Conservation (phyloP, 2,113 vertebrate species). For the Diadophis punctatus region DNA sequence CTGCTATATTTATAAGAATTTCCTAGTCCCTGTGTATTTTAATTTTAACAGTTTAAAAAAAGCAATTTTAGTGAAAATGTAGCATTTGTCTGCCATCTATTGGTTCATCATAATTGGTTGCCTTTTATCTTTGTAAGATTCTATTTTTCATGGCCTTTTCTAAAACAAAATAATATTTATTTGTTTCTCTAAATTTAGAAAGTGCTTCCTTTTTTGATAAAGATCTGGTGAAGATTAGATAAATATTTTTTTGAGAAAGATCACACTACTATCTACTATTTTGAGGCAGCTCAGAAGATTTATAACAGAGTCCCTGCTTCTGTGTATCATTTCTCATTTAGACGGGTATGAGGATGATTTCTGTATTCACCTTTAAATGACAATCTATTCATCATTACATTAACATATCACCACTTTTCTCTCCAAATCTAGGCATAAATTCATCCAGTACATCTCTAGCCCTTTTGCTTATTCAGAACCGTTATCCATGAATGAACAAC, state of each 20-base stretch:
- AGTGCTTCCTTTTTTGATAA: not conserved
- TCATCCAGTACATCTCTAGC: not conserved
- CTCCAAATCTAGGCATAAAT: not conserved
- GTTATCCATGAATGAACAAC: not conserved
- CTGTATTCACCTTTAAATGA: not conserved
- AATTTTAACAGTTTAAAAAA: not conserved
- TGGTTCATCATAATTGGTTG: constrained; percentile 1
- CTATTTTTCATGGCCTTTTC: not conserved
- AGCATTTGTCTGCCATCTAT: constrained; percentile 25
- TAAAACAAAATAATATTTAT: not conserved
- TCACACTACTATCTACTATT: not conserved
- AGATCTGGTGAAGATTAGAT: not conserved
- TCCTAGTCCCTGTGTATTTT: not conserved
- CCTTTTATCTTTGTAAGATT: not conserved
- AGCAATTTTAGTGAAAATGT: not conserved
- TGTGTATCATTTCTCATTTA: not conserved
- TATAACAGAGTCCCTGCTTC: not conserved
- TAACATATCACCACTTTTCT: not conserved
- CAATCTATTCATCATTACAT: not conserved
- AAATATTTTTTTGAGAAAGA: not conserved
- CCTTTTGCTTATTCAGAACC: not conserved
- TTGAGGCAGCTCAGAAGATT: not conserved
- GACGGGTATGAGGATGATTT: not conserved
- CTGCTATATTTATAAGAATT: not conserved
- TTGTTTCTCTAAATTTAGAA: not conserved